A percentile compares a stretch with the other conserved stretches of the same genome.
Evolutionary conservation across 1,140 invertebrate species (phyloP).

Genomic region (Aculops lycopersici): DNA sequence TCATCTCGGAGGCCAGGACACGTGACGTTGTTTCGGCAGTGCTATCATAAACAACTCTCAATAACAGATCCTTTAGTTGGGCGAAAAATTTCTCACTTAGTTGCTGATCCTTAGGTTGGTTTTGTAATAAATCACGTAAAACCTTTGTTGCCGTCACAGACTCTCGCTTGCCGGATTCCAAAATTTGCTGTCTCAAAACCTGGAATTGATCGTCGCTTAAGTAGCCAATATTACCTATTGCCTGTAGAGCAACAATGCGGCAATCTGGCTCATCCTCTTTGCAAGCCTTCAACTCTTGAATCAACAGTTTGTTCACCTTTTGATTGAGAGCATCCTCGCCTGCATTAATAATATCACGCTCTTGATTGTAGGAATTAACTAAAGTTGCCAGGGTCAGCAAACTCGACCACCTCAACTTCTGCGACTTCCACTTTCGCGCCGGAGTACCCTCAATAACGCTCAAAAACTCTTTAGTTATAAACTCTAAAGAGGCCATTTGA

Average conservation of each 20-base stretch:
- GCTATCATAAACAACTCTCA: conserved; percentile 3
- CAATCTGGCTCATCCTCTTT: conserved; percentile 7
- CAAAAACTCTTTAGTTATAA: not conserved
- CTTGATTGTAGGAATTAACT: conserved; percentile 2
- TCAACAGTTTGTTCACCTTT: conserved; percentile 3
- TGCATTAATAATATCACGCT: not conserved
- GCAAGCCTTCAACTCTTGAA: conserved; percentile 3
- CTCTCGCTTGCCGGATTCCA: conserved; percentile 5
- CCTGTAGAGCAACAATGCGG: conserved; percentile 4
- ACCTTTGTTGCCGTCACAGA: conserved; percentile 7
- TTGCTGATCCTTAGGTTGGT: not conserved
- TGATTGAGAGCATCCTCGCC: conserved; percentile 1
- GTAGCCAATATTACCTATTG: conserved; percentile 7
- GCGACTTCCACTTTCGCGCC: conserved; percentile 3
- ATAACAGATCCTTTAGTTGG: conserved; percentile 2
- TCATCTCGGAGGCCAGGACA: conserved; percentile 32
- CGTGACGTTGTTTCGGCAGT: conserved; percentile 32
- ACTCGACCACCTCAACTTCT: conserved; percentile 5
- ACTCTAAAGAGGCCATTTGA: not conserved
- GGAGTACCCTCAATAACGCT: conserved; percentile 1
- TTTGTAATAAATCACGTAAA: conserved; percentile 5
- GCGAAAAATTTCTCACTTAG: not conserved
- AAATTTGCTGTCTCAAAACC: conserved; percentile 4
- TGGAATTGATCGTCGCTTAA: not conserved
- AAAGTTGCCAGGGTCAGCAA: conserved; percentile 3